These are phyloP conservation scores for Oxyteleia sp. DNA, from an alignment of 2,888 invertebrate genomes.

Conservation along the genomic window DNA sequence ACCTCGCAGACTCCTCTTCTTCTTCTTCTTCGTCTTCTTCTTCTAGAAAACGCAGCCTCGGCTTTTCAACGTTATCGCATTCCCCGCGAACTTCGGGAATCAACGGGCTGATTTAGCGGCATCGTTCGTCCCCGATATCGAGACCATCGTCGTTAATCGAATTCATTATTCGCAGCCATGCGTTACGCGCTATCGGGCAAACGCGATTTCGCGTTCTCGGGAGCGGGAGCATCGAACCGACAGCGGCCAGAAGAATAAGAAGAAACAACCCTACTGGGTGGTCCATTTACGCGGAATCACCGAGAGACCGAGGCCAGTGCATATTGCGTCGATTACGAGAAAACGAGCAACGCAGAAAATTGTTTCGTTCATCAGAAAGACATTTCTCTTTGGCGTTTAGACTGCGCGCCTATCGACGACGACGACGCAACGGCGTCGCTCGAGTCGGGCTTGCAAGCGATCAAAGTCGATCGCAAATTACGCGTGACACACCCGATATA, in stretches of 20 bases:
- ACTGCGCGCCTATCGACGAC: no score
- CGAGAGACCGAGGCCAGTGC: slow-evolving; percentile 65
- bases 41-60: slow-evolving; percentile 8
- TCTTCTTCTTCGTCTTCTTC: neutral
- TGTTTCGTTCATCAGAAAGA: slow-evolving; percentile 65
- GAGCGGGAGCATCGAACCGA: slow-evolving; percentile 69
- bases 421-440: no score
- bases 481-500: no score
- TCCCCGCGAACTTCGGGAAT: slow-evolving; percentile 6
- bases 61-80: slow-evolving; percentile 35
- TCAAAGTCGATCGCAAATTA: no score
- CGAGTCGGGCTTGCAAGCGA: no score
- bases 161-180: slow-evolving; percentile 74
- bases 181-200: slow-evolving; percentile 69
- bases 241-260: slow-evolving; percentile 50
- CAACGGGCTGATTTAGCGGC: slow-evolving; percentile 40
- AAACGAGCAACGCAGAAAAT: slow-evolving; percentile 61
- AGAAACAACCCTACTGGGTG: slow-evolving; percentile 67
- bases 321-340: slow-evolving; percentile 69
- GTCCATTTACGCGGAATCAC: slow-evolving; percentile 72
- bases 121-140: slow-evolving; percentile 37
- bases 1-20: no score
- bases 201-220: slow-evolving; percentile 64
- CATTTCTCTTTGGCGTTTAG: slow-evolving; percentile 24
- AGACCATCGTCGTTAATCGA: slow-evolving; percentile 67